Percentiles rank a stretch among this genome's conserved stretches.
phyloP scores from a whole-genome alignment of 1,140 invertebrate species.

The Holotrichia oblita region DNA sequence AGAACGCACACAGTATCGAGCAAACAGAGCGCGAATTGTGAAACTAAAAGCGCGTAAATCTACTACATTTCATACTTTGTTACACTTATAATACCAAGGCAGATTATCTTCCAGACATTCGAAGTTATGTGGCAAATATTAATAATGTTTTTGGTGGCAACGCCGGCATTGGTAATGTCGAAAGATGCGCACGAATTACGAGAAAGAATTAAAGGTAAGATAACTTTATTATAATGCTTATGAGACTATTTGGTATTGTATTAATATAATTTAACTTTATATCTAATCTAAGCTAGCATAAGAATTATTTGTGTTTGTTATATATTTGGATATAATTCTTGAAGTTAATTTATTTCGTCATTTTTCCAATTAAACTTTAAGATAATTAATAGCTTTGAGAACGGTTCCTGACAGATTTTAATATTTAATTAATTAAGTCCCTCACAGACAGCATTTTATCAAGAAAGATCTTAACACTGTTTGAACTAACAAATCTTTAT shows the following conservation, averaged over 20 bases:
- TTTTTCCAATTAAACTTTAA: slow-evolving; percentile 5
- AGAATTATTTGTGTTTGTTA: no score
- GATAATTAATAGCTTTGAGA: background rate
- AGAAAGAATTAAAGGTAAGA: slow-evolving; percentile 21
- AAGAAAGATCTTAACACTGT: background rate
- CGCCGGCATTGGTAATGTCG: background rate
- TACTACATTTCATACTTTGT: background rate
- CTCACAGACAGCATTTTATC: background rate
- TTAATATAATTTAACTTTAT: no score
- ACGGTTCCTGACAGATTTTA: background rate
- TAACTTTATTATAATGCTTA: background rate
- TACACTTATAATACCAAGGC: background rate
- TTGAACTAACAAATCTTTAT: background rate
- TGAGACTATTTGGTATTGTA: background rate
- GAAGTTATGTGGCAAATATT: background rate
- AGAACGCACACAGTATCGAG: slow-evolving; percentile 32
- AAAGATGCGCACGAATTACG: slow-evolving; percentile 30
- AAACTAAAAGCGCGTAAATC: slow-evolving; percentile 19
- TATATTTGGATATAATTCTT: background rate
- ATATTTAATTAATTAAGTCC: background rate
- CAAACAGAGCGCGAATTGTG: slow-evolving; percentile 32
- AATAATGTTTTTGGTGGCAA: slow-evolving; percentile 13
- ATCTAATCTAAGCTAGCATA: no score
- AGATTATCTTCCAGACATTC: background rate
- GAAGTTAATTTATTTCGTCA: background rate